Percentiles rank a stretch among this genome's conserved stretches.
phyloP scores from a whole-genome alignment of 1,140 invertebrate genomes.

The Neomicropteryx cornuta region DNA sequence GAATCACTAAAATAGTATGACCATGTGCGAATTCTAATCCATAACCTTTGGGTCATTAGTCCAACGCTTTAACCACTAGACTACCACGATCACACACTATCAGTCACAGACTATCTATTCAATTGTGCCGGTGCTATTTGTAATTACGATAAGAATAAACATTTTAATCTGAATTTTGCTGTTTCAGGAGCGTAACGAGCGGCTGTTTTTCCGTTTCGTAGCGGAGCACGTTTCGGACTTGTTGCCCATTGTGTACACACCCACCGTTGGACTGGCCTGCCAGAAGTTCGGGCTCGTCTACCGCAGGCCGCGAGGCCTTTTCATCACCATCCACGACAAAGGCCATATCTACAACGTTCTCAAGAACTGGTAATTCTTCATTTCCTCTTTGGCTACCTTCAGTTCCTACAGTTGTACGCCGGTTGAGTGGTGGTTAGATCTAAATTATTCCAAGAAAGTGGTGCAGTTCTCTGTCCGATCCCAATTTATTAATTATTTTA shows the following conservation, averaged over 20 bases:
- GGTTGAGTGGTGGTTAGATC: too few relatives aligned
- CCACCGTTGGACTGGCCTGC: conserved; percentile 87
- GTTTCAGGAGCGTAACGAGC: conserved; percentile 72
- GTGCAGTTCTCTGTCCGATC: too few relatives aligned
- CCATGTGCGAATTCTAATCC: too few relatives aligned
- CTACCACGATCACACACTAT: too few relatives aligned
- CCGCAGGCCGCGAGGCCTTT: conserved; percentile 84
- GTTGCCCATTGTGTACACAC: conserved; percentile 88
- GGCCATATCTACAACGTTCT: conserved; percentile 81
- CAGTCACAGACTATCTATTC: conserved; percentile 3
- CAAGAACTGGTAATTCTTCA: conserved; percentile 58
- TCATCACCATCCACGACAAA: conserved; percentile 92
- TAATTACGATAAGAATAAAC: conserved; percentile 3
- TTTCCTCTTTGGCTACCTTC: too few relatives aligned
- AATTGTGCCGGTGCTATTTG: conserved; percentile 3
- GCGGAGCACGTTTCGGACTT: conserved; percentile 77
- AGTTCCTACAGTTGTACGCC: too few relatives aligned
- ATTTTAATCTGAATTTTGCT: conserved; percentile 6
- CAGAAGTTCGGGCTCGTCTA: conserved; percentile 94
- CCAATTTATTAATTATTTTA: too few relatives aligned
- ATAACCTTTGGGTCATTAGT: too few relatives aligned
- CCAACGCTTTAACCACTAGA: too few relatives aligned
- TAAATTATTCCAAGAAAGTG: too few relatives aligned
- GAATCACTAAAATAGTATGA: too few relatives aligned
- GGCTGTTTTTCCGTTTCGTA: conserved; percentile 87